Base-by-base conservation (phyloP, 2,113 vertebrate species). In the Cinclus mexicanus region DNA sequence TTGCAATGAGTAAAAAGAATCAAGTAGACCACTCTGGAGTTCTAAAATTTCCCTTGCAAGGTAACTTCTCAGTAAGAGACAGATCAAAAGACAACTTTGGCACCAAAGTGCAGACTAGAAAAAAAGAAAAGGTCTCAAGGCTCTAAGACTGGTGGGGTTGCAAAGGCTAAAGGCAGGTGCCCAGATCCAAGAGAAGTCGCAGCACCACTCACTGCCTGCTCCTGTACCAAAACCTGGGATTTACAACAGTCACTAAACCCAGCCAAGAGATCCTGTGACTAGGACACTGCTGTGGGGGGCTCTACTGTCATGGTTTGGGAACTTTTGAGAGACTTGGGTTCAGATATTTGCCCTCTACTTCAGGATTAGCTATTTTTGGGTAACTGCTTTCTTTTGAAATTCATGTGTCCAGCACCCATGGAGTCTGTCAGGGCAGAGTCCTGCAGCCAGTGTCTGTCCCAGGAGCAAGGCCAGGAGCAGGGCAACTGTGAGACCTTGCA, bases 401-500 rank as follows among this genome's bases (percentile, higher is more conserved):
- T 19, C 33, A 2, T 12, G 3, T 23, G 35, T 70, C 16, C 21
- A 69, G 11, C 11, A 8, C 23, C 28, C 1, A 1, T 4, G 4
- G 21, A 16, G 14, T 24, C 12, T 5, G 2, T 41, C 35, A 70
- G 33, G 25, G 17, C 25, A 53, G 14, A 16, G 9, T 24, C 23
- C 39, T 28, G 29, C 21, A 87, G 18, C 13, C 57, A 60, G 41
- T 28, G 25, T 14, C 25, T 26, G 7, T 84, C 20, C 29, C 22
- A 35, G 16, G 2, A 2, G 10, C 9, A 52, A 19, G 39, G 47
- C 8, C 33, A 67, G 37, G 26, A 70, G 9, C 17, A 88, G 33
- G 41, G 15, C 17, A 42, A 1, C 23, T 8, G 9, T 23, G 14
- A 11, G 5, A 28, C 8, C 26, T 12, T 1, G 1, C 12, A 21